Conservation (phyloP, 2,797 vertebrate genomes). For the Xiphophorus birchmanni region DNA sequence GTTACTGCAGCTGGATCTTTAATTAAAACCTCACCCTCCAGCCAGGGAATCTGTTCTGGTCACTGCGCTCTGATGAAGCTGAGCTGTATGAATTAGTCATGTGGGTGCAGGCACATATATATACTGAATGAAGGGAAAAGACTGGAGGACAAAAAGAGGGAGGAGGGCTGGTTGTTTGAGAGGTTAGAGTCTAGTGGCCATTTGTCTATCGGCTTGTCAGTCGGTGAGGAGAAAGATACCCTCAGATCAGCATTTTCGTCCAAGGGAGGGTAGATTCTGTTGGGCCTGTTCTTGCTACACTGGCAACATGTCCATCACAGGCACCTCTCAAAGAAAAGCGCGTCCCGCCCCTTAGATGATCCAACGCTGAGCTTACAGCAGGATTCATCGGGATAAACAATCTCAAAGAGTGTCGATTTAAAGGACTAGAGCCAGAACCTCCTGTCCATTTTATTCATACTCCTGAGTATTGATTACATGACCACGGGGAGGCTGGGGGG, state of each 20-base stretch:
- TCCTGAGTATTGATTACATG: constrained; percentile 57
- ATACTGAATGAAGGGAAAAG: constrained; percentile 21
- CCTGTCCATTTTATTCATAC: constrained; percentile 48
- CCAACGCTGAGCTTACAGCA: not conserved
- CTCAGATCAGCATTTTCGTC: constrained; percentile 74
- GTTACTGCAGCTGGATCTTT: constrained; percentile 53
- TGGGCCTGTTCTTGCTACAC: constrained; percentile 59
- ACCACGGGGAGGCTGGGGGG: constrained; percentile 28
- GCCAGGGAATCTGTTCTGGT: constrained; percentile 50
- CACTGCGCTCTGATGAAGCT: constrained; percentile 47
- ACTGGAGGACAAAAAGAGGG: constrained; percentile 23
- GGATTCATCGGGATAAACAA: constrained; percentile 49
- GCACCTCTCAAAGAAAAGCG: constrained; percentile 44
- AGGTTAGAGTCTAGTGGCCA: constrained; percentile 64
- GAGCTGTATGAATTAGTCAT: constrained; percentile 59
- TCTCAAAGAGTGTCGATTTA: constrained; percentile 56
- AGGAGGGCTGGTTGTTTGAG: constrained; percentile 52
- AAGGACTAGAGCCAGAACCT: constrained; percentile 24
- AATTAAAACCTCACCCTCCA: constrained; percentile 59
- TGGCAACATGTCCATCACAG: constrained; percentile 70
- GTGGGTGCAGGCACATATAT: constrained; percentile 1
- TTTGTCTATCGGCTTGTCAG: constrained; percentile 75
- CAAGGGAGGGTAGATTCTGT: constrained; percentile 48
- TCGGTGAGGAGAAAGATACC: constrained; percentile 57
- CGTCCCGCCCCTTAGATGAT: constrained; percentile 47